Conservation (phyloP, 2,113 vertebrate species). For the Condylura cristata region DNA sequence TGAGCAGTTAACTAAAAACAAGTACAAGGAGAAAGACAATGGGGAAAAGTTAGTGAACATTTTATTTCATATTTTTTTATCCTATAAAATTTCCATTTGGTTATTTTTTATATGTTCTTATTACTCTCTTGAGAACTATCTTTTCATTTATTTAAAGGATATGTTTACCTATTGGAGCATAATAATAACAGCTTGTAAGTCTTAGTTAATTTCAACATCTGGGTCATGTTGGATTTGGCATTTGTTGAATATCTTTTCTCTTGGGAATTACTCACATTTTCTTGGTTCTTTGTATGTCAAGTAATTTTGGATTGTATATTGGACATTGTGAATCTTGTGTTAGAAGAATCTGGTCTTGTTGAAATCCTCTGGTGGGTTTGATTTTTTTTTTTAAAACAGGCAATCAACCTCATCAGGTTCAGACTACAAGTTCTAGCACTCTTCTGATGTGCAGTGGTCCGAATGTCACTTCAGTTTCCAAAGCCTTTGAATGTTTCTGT, state of each 20-base stretch:
- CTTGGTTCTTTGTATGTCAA: background rate
- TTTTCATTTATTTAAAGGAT: conserved; percentile 60
- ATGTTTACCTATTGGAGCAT: conserved; percentile 40
- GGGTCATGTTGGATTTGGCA: conserved; percentile 32
- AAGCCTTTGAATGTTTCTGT: background rate
- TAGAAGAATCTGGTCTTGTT: conserved; percentile 14
- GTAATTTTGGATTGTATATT: conserved; percentile 27
- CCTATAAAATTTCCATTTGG: conserved; percentile 12
- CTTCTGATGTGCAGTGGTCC: background rate
- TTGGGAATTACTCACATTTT: conserved; percentile 49
- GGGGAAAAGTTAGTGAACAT: background rate
- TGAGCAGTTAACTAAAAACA: no score
- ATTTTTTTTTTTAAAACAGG: background rate
- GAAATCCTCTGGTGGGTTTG: background rate
- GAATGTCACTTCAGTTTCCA: background rate
- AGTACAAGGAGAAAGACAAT: no score
- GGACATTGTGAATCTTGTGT: conserved; percentile 3
- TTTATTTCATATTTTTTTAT: conserved; percentile 34
- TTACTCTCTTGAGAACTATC: conserved; percentile 13
- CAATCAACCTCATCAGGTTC: background rate
- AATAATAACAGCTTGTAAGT: conserved; percentile 49
- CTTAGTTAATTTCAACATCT: conserved; percentile 43
- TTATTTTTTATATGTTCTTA: conserved; percentile 55
- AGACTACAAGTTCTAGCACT: background rate
- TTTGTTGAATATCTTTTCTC: conserved; percentile 49